Percentiles rank a stretch among this genome's conserved stretches.
Conservation (phyloP, 2,113 vertebrate genomes). For the Circaetus cinerascens region DNA sequence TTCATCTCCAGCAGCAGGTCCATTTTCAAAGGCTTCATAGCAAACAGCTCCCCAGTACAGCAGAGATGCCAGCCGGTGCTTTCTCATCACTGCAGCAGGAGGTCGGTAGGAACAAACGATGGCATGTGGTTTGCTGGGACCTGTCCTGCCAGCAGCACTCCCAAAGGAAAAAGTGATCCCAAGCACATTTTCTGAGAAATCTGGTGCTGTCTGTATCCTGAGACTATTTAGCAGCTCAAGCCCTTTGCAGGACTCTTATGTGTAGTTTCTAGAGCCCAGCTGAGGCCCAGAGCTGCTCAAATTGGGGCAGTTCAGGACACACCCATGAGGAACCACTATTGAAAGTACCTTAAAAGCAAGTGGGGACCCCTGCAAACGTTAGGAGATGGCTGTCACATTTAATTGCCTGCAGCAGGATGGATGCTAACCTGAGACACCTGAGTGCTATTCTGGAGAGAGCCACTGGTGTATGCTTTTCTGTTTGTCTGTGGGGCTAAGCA, state of each 20-base stretch:
- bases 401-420: not conserved
- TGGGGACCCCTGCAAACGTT: rapidly evolving
- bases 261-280: not conserved
- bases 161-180: rapidly evolving
- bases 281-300: not conserved
- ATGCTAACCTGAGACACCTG: not conserved
- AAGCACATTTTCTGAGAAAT: rapidly evolving
- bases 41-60: rapidly evolving
- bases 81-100: not conserved
- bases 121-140: rapidly evolving
- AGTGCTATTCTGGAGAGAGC: not conserved
- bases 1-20: not conserved
- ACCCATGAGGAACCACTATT: rapidly evolving
- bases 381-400: not conserved
- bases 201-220: rapidly evolving
- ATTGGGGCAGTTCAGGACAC: not conserved
- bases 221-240: rapidly evolving
- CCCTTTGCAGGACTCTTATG: not conserved
- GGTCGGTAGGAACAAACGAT: rapidly evolving
- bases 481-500: rapidly evolving
- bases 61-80: rapidly evolving
- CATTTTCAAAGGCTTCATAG: rapidly evolving
- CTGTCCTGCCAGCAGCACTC: not conserved
- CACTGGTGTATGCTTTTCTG: rapidly evolving
- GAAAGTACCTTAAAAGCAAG: rapidly evolving